Conservation (phyloP, 2,888 invertebrate species). For the Chalcosyrphus nemorum region DNA sequence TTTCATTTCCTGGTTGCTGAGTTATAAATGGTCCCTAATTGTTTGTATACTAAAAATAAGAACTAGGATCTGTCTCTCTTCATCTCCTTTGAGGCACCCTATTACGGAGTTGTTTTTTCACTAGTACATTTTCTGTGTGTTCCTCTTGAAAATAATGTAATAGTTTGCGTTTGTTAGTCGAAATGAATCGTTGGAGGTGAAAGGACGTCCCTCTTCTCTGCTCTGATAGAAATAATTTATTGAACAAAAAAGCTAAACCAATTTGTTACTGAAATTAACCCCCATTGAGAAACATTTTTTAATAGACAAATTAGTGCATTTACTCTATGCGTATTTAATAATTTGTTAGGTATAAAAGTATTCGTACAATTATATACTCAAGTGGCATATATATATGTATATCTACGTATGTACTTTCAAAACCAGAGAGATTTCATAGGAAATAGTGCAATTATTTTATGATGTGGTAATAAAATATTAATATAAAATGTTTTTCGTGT, state of each 20-base stretch:
- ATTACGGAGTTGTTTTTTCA: not conserved
- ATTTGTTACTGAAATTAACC: no score
- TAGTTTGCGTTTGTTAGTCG: conserved; percentile 1
- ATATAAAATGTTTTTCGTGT: conserved; percentile 1
- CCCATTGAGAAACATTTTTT: no score
- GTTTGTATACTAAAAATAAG: no score
- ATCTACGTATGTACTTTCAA: not conserved
- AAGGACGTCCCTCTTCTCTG: no score
- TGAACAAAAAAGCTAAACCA: no score
- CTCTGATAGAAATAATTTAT: no score
- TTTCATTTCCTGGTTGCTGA: no score
- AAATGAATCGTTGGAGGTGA: not conserved
- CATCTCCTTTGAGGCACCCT: conserved; percentile 14
- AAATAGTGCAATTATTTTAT: not conserved
- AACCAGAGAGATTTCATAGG: not conserved
- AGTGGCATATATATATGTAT: not conserved
- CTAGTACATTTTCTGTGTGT: not conserved
- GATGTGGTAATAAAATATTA: conserved; percentile 4
- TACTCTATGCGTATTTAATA: not conserved
- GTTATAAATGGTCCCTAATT: no score
- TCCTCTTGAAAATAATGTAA: no score
- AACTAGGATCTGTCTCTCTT: no score
- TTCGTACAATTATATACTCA: not conserved
- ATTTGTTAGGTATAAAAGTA: not conserved
- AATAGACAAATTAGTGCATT: no score